Evolutionary conservation across 2,797 vertebrate genomes (phyloP), one percentile per base, ranked within the genome.

Genomic region (Halcyon badia): DNA sequence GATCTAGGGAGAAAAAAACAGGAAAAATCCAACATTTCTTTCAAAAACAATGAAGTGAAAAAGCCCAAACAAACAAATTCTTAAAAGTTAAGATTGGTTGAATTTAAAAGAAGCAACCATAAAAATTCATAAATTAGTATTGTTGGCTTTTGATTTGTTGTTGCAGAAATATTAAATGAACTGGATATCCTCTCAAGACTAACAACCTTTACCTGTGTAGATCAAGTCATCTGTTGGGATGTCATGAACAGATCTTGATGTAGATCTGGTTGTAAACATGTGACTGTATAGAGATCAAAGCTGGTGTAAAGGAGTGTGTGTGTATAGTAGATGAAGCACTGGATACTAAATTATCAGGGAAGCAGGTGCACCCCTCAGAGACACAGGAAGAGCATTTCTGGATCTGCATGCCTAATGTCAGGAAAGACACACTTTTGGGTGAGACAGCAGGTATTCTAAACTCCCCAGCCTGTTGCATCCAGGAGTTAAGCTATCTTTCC

Each of bases 311-410:
- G 49, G 37, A 54, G 24, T 62, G 37, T 30, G 18, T 42, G 16
- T 42, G 42, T 42, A 31, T 11, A 3, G 87, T 33, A 56, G 87
- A 58, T 35, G 30, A 14, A 42, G 6, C 5, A 3, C 48, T 76
- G 78, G 70, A 72, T 83, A 77, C 48, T 10, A 75, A 73, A 22
- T 5, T 0, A 31, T 44, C 30, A 17, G 44, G 35, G 76, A 66
- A 92, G 42, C 58, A 92, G 78, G 56, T 92, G 87, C 46, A 69
- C 2, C 62, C 81, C 82, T 94, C 58, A 73, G 86, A 92, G 70
- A 78, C 75, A 56, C 41, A 73, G 82, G 58, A 94, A 94, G 71
- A 91, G 12, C 54, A 87, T 92, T 96, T 46, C 73, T 83, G 42
- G 86, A 49, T 87, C 49, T 86, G 69, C 44, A 8, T 16, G 28